Percentiles rank a stretch among this genome's conserved stretches.
Conservation (phyloP, 64 coral and sea anemone species). For the Acropora tenuis region DNA sequence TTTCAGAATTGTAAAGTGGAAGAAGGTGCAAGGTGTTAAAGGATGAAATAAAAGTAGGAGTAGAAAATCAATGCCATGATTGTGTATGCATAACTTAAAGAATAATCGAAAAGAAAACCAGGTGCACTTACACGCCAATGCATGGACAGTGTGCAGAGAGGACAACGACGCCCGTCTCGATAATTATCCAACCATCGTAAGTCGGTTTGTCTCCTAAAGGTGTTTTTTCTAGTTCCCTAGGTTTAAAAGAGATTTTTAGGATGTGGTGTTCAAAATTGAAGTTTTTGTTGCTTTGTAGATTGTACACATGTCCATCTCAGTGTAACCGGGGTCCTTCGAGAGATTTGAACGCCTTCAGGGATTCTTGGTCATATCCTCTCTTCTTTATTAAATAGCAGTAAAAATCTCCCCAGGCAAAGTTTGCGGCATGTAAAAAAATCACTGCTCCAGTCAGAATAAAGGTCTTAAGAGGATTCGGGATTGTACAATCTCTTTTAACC, state of each 20-base stretch:
- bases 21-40: slow-evolving; percentile 6
- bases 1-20: slow-evolving; percentile 40
- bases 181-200: too few species aligned
- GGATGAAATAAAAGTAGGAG: too few species aligned
- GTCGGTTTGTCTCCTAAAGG: too few species aligned
- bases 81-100: too few species aligned
- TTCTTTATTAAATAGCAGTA: slow-evolving; percentile 11
- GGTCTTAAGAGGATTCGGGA: neutral
- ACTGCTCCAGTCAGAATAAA: slow-evolving; percentile 12
- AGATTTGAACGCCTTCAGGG: neutral
- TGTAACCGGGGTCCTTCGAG: too few species aligned
- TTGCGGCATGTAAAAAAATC: slow-evolving; percentile 5
- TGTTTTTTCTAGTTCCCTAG: too few species aligned
- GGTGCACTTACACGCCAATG: slow-evolving; percentile 12
- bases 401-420: neutral
- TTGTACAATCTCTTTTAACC: neutral
- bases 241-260: too few species aligned
- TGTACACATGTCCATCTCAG: too few species aligned
- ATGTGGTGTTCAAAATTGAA: too few species aligned
- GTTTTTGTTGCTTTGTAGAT: too few species aligned
- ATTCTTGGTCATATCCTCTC: neutral
- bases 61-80: too few species aligned
- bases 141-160: slow-evolving; percentile 6
- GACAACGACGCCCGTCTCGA: too few species aligned
- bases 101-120: slow-evolving; percentile 7